phyloP scores from a whole-genome alignment of 2,113 vertebrate genomes.

The Aspidoscelis tigris region DNA sequence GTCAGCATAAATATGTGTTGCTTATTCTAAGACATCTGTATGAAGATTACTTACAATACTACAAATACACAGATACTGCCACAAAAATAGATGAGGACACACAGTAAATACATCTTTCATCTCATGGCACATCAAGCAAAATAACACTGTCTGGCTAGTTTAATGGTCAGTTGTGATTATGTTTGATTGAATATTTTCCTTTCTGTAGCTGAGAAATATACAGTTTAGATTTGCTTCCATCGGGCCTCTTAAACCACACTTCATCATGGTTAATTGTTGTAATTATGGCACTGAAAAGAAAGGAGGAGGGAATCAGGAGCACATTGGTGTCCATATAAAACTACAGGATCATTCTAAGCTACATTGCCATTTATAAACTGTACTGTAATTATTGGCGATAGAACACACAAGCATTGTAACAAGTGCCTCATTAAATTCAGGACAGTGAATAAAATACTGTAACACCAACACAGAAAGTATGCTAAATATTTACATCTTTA shows the following conservation, averaged over 20 bases:
- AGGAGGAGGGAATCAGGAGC: constrained; percentile 41
- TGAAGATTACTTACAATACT: constrained; percentile 61
- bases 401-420: constrained; percentile 14
- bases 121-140: constrained; percentile 77
- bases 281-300: constrained; percentile 87
- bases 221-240: constrained; percentile 97
- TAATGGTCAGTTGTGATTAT: constrained; percentile 80
- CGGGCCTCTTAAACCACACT: constrained; percentile 96
- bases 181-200: constrained; percentile 98
- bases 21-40: constrained; percentile 45
- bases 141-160: constrained; percentile 70
- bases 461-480: constrained; percentile 11
- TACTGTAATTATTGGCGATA: constrained; percentile 30
- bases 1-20: constrained; percentile 57
- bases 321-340: constrained; percentile 33
- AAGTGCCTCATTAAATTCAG: constrained; percentile 30
- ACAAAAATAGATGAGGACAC: constrained; percentile 54
- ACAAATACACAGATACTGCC: constrained; percentile 61
- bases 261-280: constrained; percentile 97
- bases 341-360: constrained; percentile 27
- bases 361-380: constrained; percentile 27
- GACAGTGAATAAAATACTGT: constrained; percentile 13
- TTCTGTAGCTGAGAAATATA: constrained; percentile 97
- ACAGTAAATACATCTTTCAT: constrained; percentile 70
- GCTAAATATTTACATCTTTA: constrained; percentile 26